Percentiles rank a stretch among this genome's conserved stretches.
Evolutionary conservation across 1,140 invertebrate genomes (phyloP).

Genomic region (Stegodyphus mimosarum): DNA sequence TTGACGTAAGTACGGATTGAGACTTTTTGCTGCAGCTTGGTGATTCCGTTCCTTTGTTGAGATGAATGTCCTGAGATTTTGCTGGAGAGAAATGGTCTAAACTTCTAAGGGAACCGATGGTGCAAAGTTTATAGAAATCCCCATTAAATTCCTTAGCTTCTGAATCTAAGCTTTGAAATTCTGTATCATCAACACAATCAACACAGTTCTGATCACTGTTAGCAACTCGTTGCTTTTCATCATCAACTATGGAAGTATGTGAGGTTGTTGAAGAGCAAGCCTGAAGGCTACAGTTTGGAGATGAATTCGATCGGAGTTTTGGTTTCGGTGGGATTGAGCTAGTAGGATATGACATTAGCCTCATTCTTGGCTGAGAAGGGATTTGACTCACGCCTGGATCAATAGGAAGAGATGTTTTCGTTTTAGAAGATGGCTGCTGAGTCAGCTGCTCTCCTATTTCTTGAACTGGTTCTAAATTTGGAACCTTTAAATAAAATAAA

Average conservation of each 20-base stretch:
- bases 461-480: conserved; percentile 24
- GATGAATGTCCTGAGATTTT: not conserved
- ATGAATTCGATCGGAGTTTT: not conserved
- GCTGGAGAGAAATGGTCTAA: conserved; percentile 69
- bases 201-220: not conserved
- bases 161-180: conserved; percentile 54
- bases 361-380: not conserved
- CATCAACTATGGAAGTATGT: not conserved
- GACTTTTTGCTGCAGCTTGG: conserved; percentile 39
- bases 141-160: conserved; percentile 78
- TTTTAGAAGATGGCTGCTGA: not conserved
- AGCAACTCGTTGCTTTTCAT: not conserved
- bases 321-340: not conserved
- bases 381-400: not conserved
- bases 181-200: conserved; percentile 35
- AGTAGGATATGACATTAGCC: conserved; percentile 12
- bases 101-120: conserved; percentile 83
- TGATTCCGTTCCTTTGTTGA: conserved; percentile 6
- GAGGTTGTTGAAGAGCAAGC: not conserved
- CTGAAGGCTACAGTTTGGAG: not conserved
- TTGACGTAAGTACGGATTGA: not conserved
- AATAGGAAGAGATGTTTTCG: conserved; percentile 17
- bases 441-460: conserved; percentile 26
- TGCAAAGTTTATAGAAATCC: conserved; percentile 81
- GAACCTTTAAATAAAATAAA: conserved; percentile 10